Percentiles rank a stretch among this genome's conserved stretches.
Conservation (phyloP, 2,113 vertebrate species). For the Macroglossus sobrinus region DNA sequence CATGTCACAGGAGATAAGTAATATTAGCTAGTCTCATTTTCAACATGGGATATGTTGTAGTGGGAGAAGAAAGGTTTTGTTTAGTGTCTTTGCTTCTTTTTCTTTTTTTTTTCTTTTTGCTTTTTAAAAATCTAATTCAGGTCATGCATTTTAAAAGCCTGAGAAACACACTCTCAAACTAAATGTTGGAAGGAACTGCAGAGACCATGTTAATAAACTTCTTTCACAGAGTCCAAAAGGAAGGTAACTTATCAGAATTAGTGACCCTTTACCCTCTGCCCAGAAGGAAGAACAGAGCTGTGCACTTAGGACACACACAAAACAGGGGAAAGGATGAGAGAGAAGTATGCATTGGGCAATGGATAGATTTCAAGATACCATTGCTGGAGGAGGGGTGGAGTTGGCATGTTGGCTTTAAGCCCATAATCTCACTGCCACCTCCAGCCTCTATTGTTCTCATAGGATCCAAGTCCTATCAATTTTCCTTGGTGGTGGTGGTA, state of each 20-base stretch:
- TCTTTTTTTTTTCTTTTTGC: not conserved
- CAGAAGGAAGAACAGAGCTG: not conserved
- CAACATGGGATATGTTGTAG: not conserved
- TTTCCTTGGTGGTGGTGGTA: not conserved
- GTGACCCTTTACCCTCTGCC: not conserved
- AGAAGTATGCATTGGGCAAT: not conserved
- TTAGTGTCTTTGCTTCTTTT: not conserved
- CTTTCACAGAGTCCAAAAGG: not conserved
- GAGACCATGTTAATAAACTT: not conserved
- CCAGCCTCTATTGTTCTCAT: not conserved
- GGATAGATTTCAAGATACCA: not conserved
- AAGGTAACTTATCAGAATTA: not conserved
- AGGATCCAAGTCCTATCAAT: not conserved
- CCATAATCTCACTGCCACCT: not conserved
- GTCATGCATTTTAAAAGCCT: constrained; percentile 16
- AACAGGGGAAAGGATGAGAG: not conserved
- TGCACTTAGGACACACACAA: not conserved
- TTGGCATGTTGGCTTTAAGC: not conserved
- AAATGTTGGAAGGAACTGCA: not conserved
- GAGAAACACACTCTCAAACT: not conserved
- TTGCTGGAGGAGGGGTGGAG: not conserved
- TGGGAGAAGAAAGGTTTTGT: not conserved
- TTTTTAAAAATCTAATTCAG: not conserved
- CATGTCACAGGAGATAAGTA: not conserved
- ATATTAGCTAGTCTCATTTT: constrained; percentile 24